Evolutionary conservation across 2,888 invertebrate genomes (phyloP).

Genomic region (Sphinx pinastri): DNA sequence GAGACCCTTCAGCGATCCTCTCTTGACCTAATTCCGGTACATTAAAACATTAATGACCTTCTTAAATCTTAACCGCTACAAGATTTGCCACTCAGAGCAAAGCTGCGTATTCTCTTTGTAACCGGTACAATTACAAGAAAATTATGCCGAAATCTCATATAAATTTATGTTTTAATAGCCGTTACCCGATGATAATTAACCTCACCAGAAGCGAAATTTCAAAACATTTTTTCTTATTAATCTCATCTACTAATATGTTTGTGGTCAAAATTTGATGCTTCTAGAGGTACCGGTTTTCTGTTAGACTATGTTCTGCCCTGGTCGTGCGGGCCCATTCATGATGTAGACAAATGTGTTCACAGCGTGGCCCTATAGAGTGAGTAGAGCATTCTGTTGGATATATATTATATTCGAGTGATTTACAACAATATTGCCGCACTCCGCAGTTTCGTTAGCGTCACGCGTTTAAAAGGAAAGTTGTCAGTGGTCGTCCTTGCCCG

Average conservation of each 20-base stretch:
- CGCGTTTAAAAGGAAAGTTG: not conserved
- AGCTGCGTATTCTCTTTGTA: conserved; percentile 8
- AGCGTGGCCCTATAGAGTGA: too few relatives aligned
- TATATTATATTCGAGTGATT: not conserved
- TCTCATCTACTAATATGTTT: too few relatives aligned
- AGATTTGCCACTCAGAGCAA: conserved; percentile 1
- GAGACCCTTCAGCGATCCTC: conserved; percentile 1
- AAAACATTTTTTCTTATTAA: too few relatives aligned
- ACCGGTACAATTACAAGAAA: conserved; percentile 8
- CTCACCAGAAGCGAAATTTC: too few relatives aligned
- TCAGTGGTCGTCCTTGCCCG: conserved; percentile 44
- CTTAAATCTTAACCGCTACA: conserved; percentile 7
- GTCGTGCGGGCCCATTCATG: too few relatives aligned
- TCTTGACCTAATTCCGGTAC: conserved; percentile 4
- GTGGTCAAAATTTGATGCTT: too few relatives aligned
- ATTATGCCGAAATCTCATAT: not conserved
- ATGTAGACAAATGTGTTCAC: too few relatives aligned
- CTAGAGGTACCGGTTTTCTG: too few relatives aligned
- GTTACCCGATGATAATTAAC: too few relatives aligned
- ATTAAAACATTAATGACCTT: conserved; percentile 16
- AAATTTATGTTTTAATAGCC: too few relatives aligned
- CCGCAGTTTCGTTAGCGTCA: not conserved
- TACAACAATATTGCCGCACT: not conserved
- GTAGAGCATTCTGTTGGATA: not conserved
- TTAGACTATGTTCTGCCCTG: too few relatives aligned